Evolutionary conservation across 2,797 vertebrate species (phyloP).

Genomic region (Brachyrhaphis roseni): DNA sequence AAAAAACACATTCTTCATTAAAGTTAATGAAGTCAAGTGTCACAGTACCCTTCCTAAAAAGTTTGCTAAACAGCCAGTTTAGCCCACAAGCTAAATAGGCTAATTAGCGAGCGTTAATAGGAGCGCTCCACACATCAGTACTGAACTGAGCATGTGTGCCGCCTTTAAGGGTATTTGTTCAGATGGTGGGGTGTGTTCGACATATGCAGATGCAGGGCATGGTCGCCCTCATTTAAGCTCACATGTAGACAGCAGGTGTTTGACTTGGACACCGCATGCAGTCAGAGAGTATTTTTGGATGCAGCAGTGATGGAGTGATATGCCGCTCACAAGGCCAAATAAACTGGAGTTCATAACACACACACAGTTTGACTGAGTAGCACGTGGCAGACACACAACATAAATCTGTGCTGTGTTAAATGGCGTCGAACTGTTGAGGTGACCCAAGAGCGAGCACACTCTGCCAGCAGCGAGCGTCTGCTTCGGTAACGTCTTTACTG

Average conservation of each 20-base stretch:
- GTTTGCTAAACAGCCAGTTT: too few species aligned
- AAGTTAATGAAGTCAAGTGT: background rate
- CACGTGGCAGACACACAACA: conserved; percentile 17
- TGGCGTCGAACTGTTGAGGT: background rate
- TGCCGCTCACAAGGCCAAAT: conserved; percentile 41
- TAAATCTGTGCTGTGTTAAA: conserved; percentile 1
- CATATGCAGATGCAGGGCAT: background rate
- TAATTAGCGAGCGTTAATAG: too few species aligned
- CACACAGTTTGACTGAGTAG: conserved; percentile 17
- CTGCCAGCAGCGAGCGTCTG: background rate
- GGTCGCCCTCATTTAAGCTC: background rate
- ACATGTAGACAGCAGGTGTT: conserved; percentile 57
- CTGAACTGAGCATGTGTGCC: background rate
- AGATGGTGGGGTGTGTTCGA: background rate
- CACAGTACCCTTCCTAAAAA: background rate
- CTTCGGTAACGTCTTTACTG: background rate
- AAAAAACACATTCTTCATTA: background rate
- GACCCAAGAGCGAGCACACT: background rate
- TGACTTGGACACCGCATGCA: conserved; percentile 66
- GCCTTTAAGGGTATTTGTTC: background rate
- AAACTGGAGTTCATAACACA: conserved; percentile 8
- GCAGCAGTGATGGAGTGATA: conserved; percentile 61
- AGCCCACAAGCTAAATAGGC: too few species aligned
- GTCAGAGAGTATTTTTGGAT: conserved; percentile 79
- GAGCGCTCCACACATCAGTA: background rate